Conservation (phyloP, 2,888 invertebrate genomes). For the Cephus runcator region DNA sequence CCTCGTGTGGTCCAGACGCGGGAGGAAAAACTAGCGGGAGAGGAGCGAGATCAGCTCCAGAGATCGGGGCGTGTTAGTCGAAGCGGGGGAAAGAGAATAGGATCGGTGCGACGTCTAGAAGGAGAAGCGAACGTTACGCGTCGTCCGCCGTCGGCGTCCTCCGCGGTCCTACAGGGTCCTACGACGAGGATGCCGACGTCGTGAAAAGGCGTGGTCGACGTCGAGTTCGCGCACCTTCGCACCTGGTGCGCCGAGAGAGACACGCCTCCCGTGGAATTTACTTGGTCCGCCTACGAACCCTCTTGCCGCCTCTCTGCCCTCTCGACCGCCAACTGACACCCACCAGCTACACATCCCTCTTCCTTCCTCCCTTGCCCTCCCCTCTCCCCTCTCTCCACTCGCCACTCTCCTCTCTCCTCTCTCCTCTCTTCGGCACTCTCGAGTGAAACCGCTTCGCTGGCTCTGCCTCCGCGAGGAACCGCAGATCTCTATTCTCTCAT, state of each 20-base stretch:
- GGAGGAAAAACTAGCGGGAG: constrained; percentile 1
- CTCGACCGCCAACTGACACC: constrained; percentile 6
- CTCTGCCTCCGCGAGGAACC: constrained; percentile 20
- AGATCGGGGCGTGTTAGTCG: constrained; percentile 5
- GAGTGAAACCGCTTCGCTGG: constrained; percentile 14
- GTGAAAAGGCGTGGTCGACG: constrained; percentile 60
- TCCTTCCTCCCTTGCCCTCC: constrained; percentile 19
- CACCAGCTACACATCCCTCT: neutral
- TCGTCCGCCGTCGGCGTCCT: constrained; percentile 17
- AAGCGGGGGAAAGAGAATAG: constrained; percentile 11
- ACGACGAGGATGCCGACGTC: constrained; percentile 25
- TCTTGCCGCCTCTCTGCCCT: constrained; percentile 18
- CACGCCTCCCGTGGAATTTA: constrained; percentile 61
- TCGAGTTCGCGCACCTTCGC: constrained; percentile 61
- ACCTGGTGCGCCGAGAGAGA: constrained; percentile 62
- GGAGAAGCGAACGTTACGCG: neutral
- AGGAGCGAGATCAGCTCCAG: constrained; percentile 18
- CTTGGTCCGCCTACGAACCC: constrained; percentile 56
- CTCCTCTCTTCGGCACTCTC: constrained; percentile 13
- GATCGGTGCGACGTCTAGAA: neutral
- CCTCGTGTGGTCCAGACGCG: too few relatives aligned
- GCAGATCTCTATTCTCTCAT: constrained; percentile 6
- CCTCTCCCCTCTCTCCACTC: constrained; percentile 16
- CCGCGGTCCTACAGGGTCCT: constrained; percentile 35
- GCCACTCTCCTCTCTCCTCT: constrained; percentile 25